Percentiles rank a stretch among this genome's conserved stretches.
Evolutionary conservation across 2,888 invertebrate species (phyloP).

Genomic region (Thereva nobilitata): DNA sequence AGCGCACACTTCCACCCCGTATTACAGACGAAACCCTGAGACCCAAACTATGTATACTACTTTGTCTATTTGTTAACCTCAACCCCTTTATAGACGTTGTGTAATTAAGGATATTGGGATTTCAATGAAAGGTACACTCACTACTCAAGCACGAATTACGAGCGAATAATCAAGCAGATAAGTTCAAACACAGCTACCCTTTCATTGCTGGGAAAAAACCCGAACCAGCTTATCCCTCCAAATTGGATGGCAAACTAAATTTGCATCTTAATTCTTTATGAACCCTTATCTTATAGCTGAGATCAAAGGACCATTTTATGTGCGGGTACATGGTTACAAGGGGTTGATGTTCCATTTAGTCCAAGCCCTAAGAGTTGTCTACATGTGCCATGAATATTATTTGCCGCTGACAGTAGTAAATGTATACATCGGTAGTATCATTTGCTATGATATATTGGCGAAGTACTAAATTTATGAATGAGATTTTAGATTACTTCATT

Average conservation of each 20-base stretch:
- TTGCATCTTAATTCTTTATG: conserved; percentile 42
- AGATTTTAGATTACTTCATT: conserved; percentile 36
- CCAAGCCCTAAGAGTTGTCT: conserved; percentile 20
- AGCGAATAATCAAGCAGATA: conserved; percentile 42
- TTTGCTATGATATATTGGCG: conserved; percentile 38
- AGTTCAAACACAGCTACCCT: conserved; percentile 37
- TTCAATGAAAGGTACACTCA: conserved; percentile 34
- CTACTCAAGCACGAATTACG: conserved; percentile 40
- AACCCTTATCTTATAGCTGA: conserved; percentile 40
- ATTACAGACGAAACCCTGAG: conserved; percentile 11
- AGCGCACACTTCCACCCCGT: conserved; percentile 27
- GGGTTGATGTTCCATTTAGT: conserved; percentile 30
- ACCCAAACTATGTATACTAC: conserved; percentile 4
- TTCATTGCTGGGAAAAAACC: conserved; percentile 26
- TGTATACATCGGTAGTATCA: conserved; percentile 18
- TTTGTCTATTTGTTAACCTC: conserved; percentile 36
- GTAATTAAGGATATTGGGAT: conserved; percentile 42
- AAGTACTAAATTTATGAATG: conserved; percentile 36
- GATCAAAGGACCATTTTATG: conserved; percentile 41
- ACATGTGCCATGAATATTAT: conserved; percentile 29
- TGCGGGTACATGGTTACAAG: conserved; percentile 37
- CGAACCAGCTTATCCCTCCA: conserved; percentile 41
- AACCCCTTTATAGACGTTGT: conserved; percentile 36
- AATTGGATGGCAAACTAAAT: conserved; percentile 43
- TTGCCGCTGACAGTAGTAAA: conserved; percentile 14